Evolutionary conservation across 2,113 vertebrate species (phyloP), one percentile per base, ranked within the genome.

Genomic region (Jacana jacana): DNA sequence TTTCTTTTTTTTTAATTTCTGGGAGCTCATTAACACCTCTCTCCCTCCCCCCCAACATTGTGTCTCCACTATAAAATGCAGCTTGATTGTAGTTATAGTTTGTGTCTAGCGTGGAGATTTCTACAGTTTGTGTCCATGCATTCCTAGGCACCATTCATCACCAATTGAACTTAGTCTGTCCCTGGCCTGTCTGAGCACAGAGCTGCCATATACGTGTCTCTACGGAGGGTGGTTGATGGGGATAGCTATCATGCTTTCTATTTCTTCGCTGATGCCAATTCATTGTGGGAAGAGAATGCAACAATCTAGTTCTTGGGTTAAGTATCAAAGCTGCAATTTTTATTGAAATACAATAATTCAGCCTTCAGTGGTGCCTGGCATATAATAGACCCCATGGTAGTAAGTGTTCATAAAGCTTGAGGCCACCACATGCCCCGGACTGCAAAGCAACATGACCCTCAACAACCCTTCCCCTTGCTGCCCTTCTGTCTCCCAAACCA

Each of bases 291-390:
- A 92, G 42, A n/a, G n/a, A 91, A 84, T 0, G 7, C 65, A 95
- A 79, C 57, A 72, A n/a, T 71, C 81, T 54, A 52, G 66, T 69
- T 93, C 65, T 20, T 70, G 66, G 81, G 93, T 95, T 93, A 95
- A 96, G 84, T 84, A 87, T 78, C 57, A 92, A 65, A 89, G 95
- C 86, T 73, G 86, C 92, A 87, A 39, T 61, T 93, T 94, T 96
- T 93, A 94, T 91, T 95, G 92, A 93, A 96, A 95, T 96, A 76
- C 86, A 93, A 39, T 97, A 94, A 97, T 91, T 96, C 92, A 93
- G 63, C 54, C 44, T 61, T 96, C 66, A 39, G 73, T 79, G 57
- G 57, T 1, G 4, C 80, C 86, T 94, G 91, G 88, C 61, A 95
- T 88, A 93, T 91, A 92, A 94, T 84, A 92, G 86, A 94, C 61